Conservation (phyloP, 2,888 invertebrate species). For the Kuschelorhynchus macadamiae region DNA sequence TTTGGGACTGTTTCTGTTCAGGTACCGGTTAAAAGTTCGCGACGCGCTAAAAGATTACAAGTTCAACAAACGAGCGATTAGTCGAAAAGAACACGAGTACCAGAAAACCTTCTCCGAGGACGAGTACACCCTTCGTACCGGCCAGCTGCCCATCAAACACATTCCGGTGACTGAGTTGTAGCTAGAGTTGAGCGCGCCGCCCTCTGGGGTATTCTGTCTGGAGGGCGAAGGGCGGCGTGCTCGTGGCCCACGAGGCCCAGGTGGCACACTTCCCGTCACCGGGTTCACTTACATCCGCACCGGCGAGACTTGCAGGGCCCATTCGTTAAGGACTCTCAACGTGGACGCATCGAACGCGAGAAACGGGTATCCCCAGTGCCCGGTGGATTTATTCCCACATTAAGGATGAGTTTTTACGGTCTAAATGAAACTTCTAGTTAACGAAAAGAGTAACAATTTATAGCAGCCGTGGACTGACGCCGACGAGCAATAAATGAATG, state of each 20-base stretch:
- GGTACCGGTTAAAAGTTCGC: conserved; percentile 84
- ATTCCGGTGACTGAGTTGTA: conserved; percentile 95
- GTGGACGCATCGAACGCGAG: conserved; percentile 56
- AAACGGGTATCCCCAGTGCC: conserved; percentile 66
- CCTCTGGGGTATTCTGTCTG: conserved; percentile 80
- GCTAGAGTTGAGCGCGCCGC: conserved; percentile 95
- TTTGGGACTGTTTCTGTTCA: conserved; percentile 81
- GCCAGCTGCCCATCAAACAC: conserved; percentile 74
- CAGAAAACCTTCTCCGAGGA: conserved; percentile 92
- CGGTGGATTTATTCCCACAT: conserved; percentile 62
- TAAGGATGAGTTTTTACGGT: conserved; percentile 52
- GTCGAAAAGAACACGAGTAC: conserved; percentile 88
- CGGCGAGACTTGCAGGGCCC: conserved; percentile 75
- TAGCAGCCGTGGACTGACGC: conserved; percentile 29
- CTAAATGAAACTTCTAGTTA: conserved; percentile 19
- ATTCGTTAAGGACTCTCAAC: conserved; percentile 67
- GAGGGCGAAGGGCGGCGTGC: conserved; percentile 69
- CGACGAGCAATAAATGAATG: conserved; percentile 63
- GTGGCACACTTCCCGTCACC: conserved; percentile 79
- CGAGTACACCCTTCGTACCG: conserved; percentile 81
- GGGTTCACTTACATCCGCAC: conserved; percentile 82
- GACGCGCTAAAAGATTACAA: conserved; percentile 88
- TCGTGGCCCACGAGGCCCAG: conserved; percentile 69
- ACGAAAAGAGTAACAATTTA: conserved; percentile 19
- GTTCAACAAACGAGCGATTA: conserved; percentile 81